A percentile compares a stretch with the other conserved stretches of the same genome.
These are phyloP conservation scores for Apamea epomidion DNA, from an alignment of 2,888 invertebrate species.

Conservation along the genomic window DNA sequence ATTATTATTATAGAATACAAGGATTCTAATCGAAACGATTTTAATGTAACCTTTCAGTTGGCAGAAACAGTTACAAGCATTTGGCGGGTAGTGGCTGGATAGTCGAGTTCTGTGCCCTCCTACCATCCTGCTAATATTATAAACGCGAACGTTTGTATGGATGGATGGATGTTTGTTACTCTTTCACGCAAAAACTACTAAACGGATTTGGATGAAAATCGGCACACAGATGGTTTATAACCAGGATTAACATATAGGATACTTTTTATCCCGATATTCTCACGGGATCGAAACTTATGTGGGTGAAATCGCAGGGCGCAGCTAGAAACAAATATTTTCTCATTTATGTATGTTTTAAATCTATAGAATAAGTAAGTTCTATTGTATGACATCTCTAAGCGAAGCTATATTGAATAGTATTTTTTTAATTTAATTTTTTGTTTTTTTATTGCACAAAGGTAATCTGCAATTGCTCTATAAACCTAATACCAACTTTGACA, in stretches of 20 bases:
- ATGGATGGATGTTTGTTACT: too few relatives aligned
- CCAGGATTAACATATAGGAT: too few relatives aligned
- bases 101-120: background rate
- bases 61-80: background rate
- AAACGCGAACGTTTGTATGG: too few relatives aligned
- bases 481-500: background rate
- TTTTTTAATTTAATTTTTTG: background rate
- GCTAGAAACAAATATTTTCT: too few relatives aligned
- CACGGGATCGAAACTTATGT: too few relatives aligned
- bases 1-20: background rate
- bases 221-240: too few relatives aligned
- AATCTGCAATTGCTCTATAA: background rate
- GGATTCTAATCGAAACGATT: background rate
- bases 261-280: too few relatives aligned
- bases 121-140: background rate
- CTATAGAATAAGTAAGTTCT: background rate
- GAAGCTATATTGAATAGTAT: background rate
- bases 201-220: too few relatives aligned
- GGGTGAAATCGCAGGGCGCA: too few relatives aligned
- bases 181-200: too few relatives aligned
- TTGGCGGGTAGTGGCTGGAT: background rate
- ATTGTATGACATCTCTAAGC: background rate
- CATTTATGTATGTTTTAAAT: background rate
- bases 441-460: background rate
- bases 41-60: background rate